Evolutionary conservation across 92 coral and sea anemone genomes (phyloP).

Genomic region (Anthopleura xanthogrammica): DNA sequence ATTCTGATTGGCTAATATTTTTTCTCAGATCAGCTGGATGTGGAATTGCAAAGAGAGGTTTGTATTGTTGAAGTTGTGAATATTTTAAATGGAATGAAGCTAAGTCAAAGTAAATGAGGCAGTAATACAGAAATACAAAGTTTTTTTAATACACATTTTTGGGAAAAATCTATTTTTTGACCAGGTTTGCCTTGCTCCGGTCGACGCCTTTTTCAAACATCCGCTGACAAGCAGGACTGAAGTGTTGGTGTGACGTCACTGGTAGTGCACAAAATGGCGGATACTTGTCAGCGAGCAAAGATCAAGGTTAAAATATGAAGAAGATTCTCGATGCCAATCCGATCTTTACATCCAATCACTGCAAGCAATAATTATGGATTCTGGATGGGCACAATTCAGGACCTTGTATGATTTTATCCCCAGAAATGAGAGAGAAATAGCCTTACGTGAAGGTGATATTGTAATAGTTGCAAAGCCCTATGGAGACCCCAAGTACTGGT

Average conservation of each 20-base stretch:
- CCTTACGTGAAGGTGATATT: constrained; percentile 67
- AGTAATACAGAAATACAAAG: too few relatives aligned
- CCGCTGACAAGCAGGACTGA: constrained; percentile 4
- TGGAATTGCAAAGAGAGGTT: too few relatives aligned
- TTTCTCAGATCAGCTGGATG: too few relatives aligned
- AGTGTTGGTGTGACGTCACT: constrained; percentile 31
- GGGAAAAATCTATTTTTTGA: too few relatives aligned
- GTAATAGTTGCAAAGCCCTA: constrained; percentile 77
- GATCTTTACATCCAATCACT: background rate
- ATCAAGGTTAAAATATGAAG: constrained; percentile 9
- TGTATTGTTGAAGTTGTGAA: too few relatives aligned
- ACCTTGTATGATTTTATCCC: constrained; percentile 70
- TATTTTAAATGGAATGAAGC: too few relatives aligned
- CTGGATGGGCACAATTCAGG: constrained; percentile 81
- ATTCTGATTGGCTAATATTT: too few relatives aligned
- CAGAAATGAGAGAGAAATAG: constrained; percentile 72
- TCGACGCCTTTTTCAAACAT: background rate
- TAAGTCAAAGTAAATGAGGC: too few relatives aligned
- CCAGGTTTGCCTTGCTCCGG: too few relatives aligned
- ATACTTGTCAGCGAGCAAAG: background rate
- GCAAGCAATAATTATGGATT: constrained; percentile 51
- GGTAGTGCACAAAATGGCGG: constrained; percentile 40
- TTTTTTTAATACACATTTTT: too few relatives aligned
- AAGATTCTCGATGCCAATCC: constrained; percentile 11
- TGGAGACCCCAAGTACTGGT: constrained; percentile 61